phyloP scores from a whole-genome alignment of 2,797 vertebrate genomes.

The Aphelocoma californica region DNA sequence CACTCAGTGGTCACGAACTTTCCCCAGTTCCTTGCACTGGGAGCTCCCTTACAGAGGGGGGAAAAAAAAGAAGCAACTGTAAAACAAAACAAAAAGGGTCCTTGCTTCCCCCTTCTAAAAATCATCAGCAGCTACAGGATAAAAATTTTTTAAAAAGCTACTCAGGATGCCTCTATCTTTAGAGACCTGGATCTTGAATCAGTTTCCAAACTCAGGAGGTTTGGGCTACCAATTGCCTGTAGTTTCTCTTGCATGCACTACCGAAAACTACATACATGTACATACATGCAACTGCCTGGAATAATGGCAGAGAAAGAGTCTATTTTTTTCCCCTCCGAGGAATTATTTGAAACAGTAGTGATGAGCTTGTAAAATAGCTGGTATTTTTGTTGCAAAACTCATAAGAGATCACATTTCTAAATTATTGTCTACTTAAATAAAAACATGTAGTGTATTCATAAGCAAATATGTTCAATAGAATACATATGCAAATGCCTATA shows the following conservation, averaged over 20 bases:
- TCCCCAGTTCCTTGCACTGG: conserved; percentile 50
- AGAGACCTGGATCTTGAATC: not conserved
- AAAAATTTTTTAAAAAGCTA: not conserved
- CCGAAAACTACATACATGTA: not conserved
- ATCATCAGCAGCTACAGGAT: not conserved
- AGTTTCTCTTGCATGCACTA: not conserved
- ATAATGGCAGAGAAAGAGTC: not conserved
- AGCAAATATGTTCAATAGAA: not conserved
- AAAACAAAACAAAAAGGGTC: not conserved
- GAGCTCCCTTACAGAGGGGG: not conserved
- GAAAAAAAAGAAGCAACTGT: not conserved
- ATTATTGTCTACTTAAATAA: conserved; percentile 37
- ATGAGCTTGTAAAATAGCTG: conserved; percentile 18
- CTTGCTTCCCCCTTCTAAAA: not conserved
- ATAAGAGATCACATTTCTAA: not conserved
- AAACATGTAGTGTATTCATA: not conserved
- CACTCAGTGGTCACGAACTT: conserved; percentile 71
- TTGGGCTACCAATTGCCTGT: not conserved
- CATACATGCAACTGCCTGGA: not conserved
- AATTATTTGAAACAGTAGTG: conserved; percentile 3
- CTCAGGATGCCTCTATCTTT: not conserved
- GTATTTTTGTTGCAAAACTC: conserved; percentile 38
- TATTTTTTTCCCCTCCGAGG: not conserved
- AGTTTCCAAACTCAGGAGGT: not conserved
- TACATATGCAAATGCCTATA: not conserved